A percentile compares a stretch with the other conserved stretches of the same genome.
These are phyloP conservation scores for Leptinotarsa peninsularis DNA, from an alignment of 2,888 invertebrate genomes.

Conservation along the genomic window DNA sequence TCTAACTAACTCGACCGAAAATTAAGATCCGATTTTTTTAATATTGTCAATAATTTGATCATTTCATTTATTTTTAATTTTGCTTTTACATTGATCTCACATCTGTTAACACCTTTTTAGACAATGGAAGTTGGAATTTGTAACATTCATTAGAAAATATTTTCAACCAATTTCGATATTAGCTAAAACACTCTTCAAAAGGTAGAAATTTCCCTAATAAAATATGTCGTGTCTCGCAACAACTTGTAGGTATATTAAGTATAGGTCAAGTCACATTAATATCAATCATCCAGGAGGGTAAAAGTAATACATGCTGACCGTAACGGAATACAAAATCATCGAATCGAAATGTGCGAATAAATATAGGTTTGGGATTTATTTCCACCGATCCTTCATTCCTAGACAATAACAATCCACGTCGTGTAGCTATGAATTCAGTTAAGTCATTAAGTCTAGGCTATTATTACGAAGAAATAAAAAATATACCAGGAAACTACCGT, in stretches of 20 bases:
- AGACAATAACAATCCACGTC: constrained; percentile 20
- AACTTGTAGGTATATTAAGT: neutral
- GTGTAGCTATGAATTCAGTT: constrained; percentile 17
- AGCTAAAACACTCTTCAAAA: too few relatives aligned
- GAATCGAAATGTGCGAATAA: constrained; percentile 19
- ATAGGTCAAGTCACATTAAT: neutral
- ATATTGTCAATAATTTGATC: too few relatives aligned
- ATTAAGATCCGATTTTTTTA: too few relatives aligned
- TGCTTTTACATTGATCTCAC: too few relatives aligned
- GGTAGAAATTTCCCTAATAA: too few relatives aligned
- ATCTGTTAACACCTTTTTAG: too few relatives aligned
- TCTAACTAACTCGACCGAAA: too few relatives aligned
- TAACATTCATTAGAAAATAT: too few relatives aligned
- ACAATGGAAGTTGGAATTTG: too few relatives aligned
- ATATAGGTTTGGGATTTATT: constrained; percentile 21
- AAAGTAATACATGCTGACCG: constrained; percentile 5
- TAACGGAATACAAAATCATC: constrained; percentile 19
- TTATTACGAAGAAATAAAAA: constrained; percentile 19
- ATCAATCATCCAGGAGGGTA: neutral
- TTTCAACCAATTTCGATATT: too few relatives aligned
- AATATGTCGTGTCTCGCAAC: too few relatives aligned
- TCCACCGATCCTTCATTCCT: constrained; percentile 17
- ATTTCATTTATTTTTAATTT: too few relatives aligned
- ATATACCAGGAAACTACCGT: constrained; percentile 20
- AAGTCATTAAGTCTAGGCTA: constrained; percentile 22